Base-by-base conservation (phyloP, 2,888 invertebrate species). In the Electrophaes corylata region DNA sequence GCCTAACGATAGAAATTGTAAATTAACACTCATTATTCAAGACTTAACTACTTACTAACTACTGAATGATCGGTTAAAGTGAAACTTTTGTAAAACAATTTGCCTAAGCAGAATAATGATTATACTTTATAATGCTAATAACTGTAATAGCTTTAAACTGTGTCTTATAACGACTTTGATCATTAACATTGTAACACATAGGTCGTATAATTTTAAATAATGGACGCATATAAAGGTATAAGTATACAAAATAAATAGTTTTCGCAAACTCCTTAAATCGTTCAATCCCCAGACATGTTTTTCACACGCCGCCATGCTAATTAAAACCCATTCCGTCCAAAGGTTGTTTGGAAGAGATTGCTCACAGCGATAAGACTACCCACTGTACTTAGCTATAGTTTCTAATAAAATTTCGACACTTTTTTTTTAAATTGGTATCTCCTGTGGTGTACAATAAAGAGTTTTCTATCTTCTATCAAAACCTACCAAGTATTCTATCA, bases 1-100 rank as follows among this genome's bases (percentile, higher is more conserved):
- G 67, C 67, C 71, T 75, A 74, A 72, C 68, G 64, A 40, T 59
- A 66, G 60, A 59, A 67, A 71, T 63, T 60, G 60, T 39, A 62
- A 60, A 60, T 60, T 54, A 20, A 8, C 33, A 20, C 52, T 50
- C 58, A 71, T 75, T 72, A 72, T 63, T 72, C 65, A 73, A 60
- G 46, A 64, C 58, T 52, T 72, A 72, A 71, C 68, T 67, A 70
- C 67, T 49, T 61, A 51, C 50, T 72, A 72, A 71, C 68, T 67
- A 70, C 67, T 49, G 63, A 51, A 47, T 23, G 35, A 60, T 47
- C 46, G 51, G 43, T n/a, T 49, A 46, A 60, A 62, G 49, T 59
- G 40, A 50, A 57, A 54, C 44, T 46, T 53, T 58, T 60, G 60
- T 57, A 26, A 52, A 57, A 62, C 58, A 63, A 62, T 65, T 63